These are phyloP conservation scores for Pycnonotus jocosus DNA, from an alignment of 2,113 vertebrate species.

Conservation along the genomic window DNA sequence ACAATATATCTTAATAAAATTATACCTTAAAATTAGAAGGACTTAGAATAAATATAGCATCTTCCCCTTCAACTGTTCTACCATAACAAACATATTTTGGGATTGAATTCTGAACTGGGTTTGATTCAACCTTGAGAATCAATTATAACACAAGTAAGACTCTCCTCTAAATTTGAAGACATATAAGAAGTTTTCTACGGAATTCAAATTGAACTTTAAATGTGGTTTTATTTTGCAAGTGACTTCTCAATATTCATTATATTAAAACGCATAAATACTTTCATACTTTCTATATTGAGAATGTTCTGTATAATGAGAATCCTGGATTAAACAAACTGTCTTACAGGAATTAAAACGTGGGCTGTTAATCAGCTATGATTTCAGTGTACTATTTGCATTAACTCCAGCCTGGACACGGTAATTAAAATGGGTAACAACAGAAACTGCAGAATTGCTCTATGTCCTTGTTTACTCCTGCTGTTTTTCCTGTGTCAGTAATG, in stretches of 20 bases:
- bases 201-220: background rate
- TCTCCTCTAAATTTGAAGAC: background rate
- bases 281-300: background rate
- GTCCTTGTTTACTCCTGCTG: background rate
- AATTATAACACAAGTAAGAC: background rate
- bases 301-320: background rate
- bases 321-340: background rate
- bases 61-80: background rate
- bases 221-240: background rate
- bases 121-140: background rate
- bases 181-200: background rate
- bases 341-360: background rate
- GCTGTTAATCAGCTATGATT: background rate
- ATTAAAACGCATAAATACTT: background rate
- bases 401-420: background rate
- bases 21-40: background rate
- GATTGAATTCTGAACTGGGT: background rate
- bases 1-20: background rate
- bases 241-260: background rate
- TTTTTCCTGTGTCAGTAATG: background rate
- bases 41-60: background rate
- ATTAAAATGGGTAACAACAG: background rate
- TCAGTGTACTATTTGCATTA: background rate
- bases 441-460: background rate
- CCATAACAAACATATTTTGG: background rate